phyloP scores from a whole-genome alignment of 2,113 vertebrate species.

The Lepus americanus region DNA sequence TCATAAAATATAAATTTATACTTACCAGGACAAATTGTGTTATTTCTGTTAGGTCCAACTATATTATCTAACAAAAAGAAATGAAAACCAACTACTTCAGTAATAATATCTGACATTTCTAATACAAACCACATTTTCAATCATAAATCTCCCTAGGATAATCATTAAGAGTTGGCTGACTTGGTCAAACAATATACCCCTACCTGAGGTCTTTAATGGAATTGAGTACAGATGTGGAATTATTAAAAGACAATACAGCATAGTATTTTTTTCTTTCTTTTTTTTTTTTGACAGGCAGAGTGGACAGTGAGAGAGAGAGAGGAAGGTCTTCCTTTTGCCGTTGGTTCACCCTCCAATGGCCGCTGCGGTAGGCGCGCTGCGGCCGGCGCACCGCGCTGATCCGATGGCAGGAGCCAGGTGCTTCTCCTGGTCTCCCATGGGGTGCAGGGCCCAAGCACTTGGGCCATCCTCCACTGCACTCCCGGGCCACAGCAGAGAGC shows the following conservation, averaged over 20 bases:
- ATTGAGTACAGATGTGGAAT: background rate
- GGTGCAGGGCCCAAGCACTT: too few relatives aligned
- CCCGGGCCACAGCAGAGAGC: too few relatives aligned
- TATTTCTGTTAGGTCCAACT: slow-evolving; percentile 92
- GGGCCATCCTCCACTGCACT: too few relatives aligned
- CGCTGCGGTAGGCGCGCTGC: too few relatives aligned
- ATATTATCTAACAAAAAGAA: slow-evolving; percentile 90
- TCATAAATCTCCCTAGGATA: slow-evolving; percentile 32
- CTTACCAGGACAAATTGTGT: slow-evolving; percentile 96
- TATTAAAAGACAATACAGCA: slow-evolving; percentile 34
- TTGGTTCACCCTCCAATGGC: too few relatives aligned
- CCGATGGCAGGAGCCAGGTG: too few relatives aligned
- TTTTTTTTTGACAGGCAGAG: too few relatives aligned
- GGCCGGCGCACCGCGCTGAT: too few relatives aligned
- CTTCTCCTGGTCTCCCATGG: too few relatives aligned
- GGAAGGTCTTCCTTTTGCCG: too few relatives aligned
- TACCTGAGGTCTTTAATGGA: slow-evolving; percentile 14
- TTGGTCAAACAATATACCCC: background rate
- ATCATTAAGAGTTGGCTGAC: slow-evolving; percentile 9
- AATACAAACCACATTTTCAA: slow-evolving; percentile 6
- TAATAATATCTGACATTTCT: slow-evolving; percentile 13
- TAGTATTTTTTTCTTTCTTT: background rate
- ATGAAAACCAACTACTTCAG: slow-evolving; percentile 67
- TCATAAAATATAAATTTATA: slow-evolving; percentile 66
- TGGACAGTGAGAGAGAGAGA: too few relatives aligned